Conservation (phyloP, 2,797 vertebrate species). For the Amphiprion clarkii region DNA sequence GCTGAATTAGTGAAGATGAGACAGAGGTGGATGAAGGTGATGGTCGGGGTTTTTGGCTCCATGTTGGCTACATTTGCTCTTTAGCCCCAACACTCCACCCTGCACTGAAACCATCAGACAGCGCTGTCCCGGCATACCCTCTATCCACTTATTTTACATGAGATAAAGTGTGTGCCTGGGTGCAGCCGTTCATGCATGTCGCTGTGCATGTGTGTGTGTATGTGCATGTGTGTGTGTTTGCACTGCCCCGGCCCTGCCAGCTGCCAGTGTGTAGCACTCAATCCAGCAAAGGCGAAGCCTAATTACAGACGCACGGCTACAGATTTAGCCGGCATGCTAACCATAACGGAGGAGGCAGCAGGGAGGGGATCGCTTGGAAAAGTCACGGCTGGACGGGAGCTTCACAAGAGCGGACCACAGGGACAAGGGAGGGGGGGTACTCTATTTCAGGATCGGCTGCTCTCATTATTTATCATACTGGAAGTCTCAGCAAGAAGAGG, state of each 20-base stretch:
- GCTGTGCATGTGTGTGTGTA: slow-evolving; percentile 6
- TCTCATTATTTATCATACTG: slow-evolving; percentile 89
- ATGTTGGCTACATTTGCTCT: slow-evolving; percentile 25
- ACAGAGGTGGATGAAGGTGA: slow-evolving; percentile 15
- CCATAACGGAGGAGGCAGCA: slow-evolving; percentile 89
- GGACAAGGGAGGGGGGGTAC: slow-evolving; percentile 78
- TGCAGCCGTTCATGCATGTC: slow-evolving; percentile 47
- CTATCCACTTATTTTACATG: slow-evolving; percentile 55
- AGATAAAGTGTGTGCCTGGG: slow-evolving; percentile 56
- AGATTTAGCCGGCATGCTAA: slow-evolving; percentile 91
- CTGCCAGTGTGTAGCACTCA: slow-evolving; percentile 86
- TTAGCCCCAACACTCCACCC: slow-evolving; percentile 27
- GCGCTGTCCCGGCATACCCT: slow-evolving; percentile 66
- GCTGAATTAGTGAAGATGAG: not conserved
- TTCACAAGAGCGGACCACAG: slow-evolving; percentile 87
- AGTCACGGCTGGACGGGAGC: slow-evolving; percentile 87
- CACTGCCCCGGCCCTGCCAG: slow-evolving; percentile 76
- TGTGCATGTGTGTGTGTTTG: slow-evolving; percentile 17
- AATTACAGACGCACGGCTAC: slow-evolving; percentile 89
- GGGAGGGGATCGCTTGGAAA: slow-evolving; percentile 86
- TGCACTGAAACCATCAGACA: slow-evolving; percentile 34
- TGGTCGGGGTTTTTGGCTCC: slow-evolving; percentile 19
- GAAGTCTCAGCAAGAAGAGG: slow-evolving; percentile 77
- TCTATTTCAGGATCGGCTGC: slow-evolving; percentile 83
- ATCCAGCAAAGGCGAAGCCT: slow-evolving; percentile 83